Evolutionary conservation across 2,797 vertebrate species (phyloP), one percentile per base, ranked within the genome.

Genomic region (Atherinosoma microstoma): DNA sequence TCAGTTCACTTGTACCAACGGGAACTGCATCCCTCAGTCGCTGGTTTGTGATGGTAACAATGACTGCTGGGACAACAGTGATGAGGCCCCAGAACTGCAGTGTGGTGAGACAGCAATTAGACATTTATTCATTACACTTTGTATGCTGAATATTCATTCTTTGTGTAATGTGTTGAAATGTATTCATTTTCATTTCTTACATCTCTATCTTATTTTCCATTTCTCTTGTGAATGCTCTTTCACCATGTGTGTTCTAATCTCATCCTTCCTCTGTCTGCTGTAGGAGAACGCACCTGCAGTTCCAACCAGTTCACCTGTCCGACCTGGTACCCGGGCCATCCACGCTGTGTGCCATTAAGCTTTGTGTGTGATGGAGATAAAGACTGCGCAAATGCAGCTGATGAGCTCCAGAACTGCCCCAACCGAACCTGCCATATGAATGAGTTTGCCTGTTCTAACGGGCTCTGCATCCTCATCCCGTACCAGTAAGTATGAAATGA

Each of bases 51-150:
- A 95, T 32, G 94, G 97, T 58, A 97, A 97, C 92, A 96, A 97
- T 1, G 97, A 99, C 90, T 99, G 97, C 81, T 95, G 96, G 84
- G 97, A 99, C 88, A 95, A 92, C 94, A 98, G 97, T 58, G 97
- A 99, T 12, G 97, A 99, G 82, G 97, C 91, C 67, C 89, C 95
- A 53, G 95, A 95, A 40, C 89, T 96, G 84, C 94, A 96, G 67
- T 99, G 97, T 72, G 95, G 97, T 98, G 90, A 96, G 95, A 67
- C 1, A 53, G 5, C 10, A 62, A 8, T 34, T 38, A 24, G 0
- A 62, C 6, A 27, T 62, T 35, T 54, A 29, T 64, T 66, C 6
- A 34, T 57, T 60, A 27, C 4, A 13, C 4, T 27, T 27, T 29
- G 11, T 54, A 1, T 4, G 2, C 11, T 24, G 12, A 54, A 15